Evolutionary conservation across 2,797 vertebrate species (phyloP), one percentile per base, ranked within the genome.

Genomic region (Sylvilagus floridanus): DNA sequence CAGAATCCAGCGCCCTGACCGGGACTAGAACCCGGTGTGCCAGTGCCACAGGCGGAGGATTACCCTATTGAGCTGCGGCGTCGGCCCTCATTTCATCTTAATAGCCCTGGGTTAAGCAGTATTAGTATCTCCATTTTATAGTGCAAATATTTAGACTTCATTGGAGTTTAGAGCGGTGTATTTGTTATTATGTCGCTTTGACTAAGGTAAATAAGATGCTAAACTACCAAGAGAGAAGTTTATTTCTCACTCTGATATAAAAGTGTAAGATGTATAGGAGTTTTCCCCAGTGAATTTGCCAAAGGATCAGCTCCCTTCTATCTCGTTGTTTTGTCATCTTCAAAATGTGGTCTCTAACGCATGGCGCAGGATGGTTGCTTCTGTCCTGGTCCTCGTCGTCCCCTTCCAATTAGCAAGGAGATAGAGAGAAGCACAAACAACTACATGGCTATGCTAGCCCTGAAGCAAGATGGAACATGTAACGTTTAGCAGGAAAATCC

Each of bases 171-270:
- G n/a, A 79, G 30, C 79, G 5, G 7, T 16, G 11, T 68, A 2
- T 73, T 91, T 79, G 9, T n/a, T 91, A 69, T 16, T 37, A 84
- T 85, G 54, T 71, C n/a, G 92, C 32, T 57, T 87, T 87, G 35
- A 32, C 17, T 90, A 62, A 76, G 69, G 37, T 54, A 92, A 90
- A 85, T 79, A 37, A 94, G 57, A 92, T 50, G 14, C 24, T 35
- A 82, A 68, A 11, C 37, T 73, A 73, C 73, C 69, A 79, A 83
- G 35, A 35, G 32, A 57, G 69, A 90, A 73, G 5, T 32, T 73
- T 65, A 42, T 92, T 88, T 93, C 47, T 71, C 66, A 37, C 50
- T 81, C 19, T 78, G 28, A 62, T 26, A 0, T 86, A 26, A 37
- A 75, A 42, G 13, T 57, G 47, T 22, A 90, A 63, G 47, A 32